Conservation (phyloP, 1,140 invertebrate genomes). For the Luehdorfia chinensis region DNA sequence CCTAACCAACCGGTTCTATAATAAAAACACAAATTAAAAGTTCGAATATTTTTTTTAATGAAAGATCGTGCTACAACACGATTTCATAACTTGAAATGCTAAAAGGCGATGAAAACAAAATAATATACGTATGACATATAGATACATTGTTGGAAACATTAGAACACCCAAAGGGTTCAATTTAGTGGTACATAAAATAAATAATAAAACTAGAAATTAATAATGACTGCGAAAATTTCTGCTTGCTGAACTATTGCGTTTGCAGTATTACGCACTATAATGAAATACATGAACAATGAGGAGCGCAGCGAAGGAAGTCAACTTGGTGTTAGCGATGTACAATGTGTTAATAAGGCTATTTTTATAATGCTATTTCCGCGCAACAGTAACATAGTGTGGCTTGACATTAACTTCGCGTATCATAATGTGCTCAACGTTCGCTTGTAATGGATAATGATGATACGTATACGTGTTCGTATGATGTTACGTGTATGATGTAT, state of each 20-base stretch:
- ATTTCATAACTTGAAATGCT: conserved; percentile 1
- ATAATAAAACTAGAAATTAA: conserved; percentile 14
- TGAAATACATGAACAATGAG: conserved; percentile 1
- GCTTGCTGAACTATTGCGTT: conserved; percentile 3
- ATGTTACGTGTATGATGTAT: too few relatives aligned
- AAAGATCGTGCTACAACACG: too few relatives aligned
- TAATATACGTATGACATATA: too few relatives aligned
- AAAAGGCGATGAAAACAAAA: not conserved
- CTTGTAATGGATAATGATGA: too few relatives aligned
- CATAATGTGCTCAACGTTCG: too few relatives aligned
- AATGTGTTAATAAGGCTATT: conserved; percentile 15
- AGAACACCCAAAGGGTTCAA: not conserved
- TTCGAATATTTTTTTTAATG: too few relatives aligned
- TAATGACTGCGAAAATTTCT: not conserved
- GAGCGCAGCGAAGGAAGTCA: conserved; percentile 1
- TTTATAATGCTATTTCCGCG: conserved; percentile 1
- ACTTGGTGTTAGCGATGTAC: conserved; percentile 8
- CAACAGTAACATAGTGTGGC: not conserved
- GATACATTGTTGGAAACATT: too few relatives aligned
- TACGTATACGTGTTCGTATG: too few relatives aligned
- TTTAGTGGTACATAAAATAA: conserved; percentile 7
- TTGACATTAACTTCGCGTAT: not conserved
- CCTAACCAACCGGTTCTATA: not conserved
- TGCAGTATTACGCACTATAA: not conserved
- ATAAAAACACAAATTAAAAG: not conserved